Base-by-base conservation (phyloP, 2,797 vertebrate species). In the Syncerus caffer region DNA sequence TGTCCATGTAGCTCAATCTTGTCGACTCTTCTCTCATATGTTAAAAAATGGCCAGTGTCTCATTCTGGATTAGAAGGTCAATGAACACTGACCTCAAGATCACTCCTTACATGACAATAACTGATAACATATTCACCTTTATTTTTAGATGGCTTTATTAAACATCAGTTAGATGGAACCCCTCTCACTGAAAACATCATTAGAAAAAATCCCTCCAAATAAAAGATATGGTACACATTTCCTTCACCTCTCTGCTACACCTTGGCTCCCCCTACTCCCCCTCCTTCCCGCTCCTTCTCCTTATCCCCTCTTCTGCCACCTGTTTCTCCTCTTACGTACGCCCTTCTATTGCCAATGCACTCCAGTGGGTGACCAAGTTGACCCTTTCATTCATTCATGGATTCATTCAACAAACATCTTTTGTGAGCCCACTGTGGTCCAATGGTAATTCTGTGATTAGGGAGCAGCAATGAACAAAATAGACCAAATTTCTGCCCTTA, bases 1-100 rank as follows among this genome's bases (percentile, higher is more conserved):
- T 90, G 55, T 62, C 50, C 9, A 0, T 0, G 1, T 71, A n/a
- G 47, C 16, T 21, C 31, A 29, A 0, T 51, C 34, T 87, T 2
- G 2, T 55, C 9, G 29, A 19, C 19, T 96, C 53, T 74, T 47
- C 7, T 82, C 29, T 53, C 12, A 0, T 4, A 9, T 34, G 1
- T 67, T 71, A 79, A 80, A 57, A 89, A 31, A 8, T 4, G 23
- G 50, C 62, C 58, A 12, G 3, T 4, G 19, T 50, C 90, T 64
- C 27, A 12, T 76, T 74, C 38, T 86, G 45, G 38, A n/a, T 50
- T 4, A 25, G 23, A 3, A 11, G 8, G 34, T 29, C 55, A 12
- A 60, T 80, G 51, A 79, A 4, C 71, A 6, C 0, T n/a, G 29
- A 42, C 53, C 31, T 74, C 57, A 15, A 80, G 83, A 14, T 93